These are phyloP conservation scores for Ctenochaetus hawaiiensis DNA, from an alignment of 2,797 vertebrate species.

Conservation along the genomic window DNA sequence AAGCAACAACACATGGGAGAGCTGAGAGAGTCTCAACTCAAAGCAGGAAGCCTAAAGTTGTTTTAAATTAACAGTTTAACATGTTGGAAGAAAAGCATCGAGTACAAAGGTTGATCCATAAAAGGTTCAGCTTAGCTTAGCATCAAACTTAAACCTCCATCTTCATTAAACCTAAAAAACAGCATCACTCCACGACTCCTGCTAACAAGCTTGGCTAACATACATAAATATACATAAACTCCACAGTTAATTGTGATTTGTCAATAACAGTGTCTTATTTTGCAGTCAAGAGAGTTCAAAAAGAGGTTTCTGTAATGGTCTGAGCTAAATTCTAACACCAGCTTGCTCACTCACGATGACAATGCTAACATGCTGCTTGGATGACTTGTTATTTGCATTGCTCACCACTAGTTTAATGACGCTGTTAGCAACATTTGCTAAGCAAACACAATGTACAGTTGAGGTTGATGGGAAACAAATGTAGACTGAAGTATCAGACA, in stretches of 20 bases:
- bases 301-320: neutral
- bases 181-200: too few species aligned
- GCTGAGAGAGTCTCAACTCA: neutral
- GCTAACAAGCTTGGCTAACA: neutral
- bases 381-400: neutral
- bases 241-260: too few species aligned
- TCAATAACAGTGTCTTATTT: too few species aligned
- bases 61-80: neutral
- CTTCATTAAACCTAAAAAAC: too few species aligned
- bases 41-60: neutral
- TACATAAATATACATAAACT: neutral
- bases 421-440: neutral
- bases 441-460: neutral
- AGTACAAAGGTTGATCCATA: neutral
- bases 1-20: slow-evolving; percentile 6
- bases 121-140: neutral
- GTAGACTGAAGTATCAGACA: neutral
- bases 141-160: neutral
- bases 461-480: neutral
- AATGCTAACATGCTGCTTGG: neutral
- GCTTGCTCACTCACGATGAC: neutral
- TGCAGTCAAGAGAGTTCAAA: neutral
- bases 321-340: neutral
- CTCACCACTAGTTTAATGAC: neutral
- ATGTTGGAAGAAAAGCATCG: neutral